A percentile compares a stretch with the other conserved stretches of the same genome.
phyloP scores from a whole-genome alignment of 2,113 vertebrate genomes.

The Gracilinanus agilis region DNA sequence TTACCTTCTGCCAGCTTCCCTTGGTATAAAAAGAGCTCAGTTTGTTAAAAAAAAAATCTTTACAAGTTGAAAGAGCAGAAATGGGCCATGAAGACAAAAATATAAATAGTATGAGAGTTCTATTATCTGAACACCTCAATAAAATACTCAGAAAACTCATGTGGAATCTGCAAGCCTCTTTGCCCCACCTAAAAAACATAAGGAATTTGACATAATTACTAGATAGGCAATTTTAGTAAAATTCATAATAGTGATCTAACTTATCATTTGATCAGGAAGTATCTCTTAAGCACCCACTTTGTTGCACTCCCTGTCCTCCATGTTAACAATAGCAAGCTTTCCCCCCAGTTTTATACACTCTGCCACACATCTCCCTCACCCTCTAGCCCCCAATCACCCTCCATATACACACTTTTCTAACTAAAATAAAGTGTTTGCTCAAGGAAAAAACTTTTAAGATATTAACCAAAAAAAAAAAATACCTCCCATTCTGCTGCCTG shows the following conservation, averaged over 20 bases:
- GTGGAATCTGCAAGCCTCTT: not conserved
- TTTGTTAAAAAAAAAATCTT: not conserved
- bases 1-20: slow-evolving; percentile 25
- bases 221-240: not conserved
- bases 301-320: not conserved
- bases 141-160: not conserved
- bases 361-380: not conserved
- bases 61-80: slow-evolving; percentile 51
- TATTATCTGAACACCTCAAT: not conserved
- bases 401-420: slow-evolving; percentile 22
- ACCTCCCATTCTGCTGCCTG: slow-evolving; percentile 34
- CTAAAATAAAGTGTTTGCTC: slow-evolving; percentile 73
- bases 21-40: not conserved
- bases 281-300: not conserved
- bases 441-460: slow-evolving; percentile 70
- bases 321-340: not conserved
- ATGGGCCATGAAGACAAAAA: slow-evolving; percentile 32
- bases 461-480: slow-evolving; percentile 71
- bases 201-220: not conserved
- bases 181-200: not conserved
- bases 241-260: not conserved
- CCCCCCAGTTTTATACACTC: not conserved
- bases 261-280: not conserved
- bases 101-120: not conserved
- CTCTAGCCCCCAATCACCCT: slow-evolving; percentile 15